Evolutionary conservation across 2,797 vertebrate species (phyloP).

Genomic region (Chromis chromis): DNA sequence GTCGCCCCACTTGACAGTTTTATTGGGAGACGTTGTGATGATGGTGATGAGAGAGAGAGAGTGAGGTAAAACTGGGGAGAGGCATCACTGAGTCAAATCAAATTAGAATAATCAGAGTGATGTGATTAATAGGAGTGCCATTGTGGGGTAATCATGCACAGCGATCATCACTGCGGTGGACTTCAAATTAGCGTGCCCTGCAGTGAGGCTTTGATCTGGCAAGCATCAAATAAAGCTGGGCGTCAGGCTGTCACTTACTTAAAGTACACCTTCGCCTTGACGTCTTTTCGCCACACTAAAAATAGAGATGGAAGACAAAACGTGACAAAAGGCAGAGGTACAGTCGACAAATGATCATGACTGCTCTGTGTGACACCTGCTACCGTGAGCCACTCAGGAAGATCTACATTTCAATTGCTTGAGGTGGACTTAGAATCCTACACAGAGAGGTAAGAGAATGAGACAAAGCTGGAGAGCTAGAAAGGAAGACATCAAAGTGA

Average conservation of each 20-base stretch:
- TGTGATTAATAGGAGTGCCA: slow-evolving; percentile 87
- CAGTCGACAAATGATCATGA: slow-evolving; percentile 69
- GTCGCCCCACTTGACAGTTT: slow-evolving; percentile 84
- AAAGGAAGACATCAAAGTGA: slow-evolving; percentile 75
- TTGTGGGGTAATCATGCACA: slow-evolving; percentile 86
- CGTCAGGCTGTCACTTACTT: slow-evolving; percentile 84
- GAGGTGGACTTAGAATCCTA: slow-evolving; percentile 65
- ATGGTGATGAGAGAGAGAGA: slow-evolving; percentile 73
- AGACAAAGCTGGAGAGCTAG: slow-evolving; percentile 42
- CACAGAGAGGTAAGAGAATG: slow-evolving; percentile 36
- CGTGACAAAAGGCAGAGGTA: slow-evolving; percentile 78
- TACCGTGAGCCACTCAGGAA: slow-evolving; percentile 58
- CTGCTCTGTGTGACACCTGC: slow-evolving; percentile 72
- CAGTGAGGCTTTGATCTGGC: slow-evolving; percentile 85
- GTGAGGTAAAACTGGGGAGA: slow-evolving; percentile 63
- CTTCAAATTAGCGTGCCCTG: slow-evolving; percentile 83
- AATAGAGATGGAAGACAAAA: slow-evolving; percentile 79
- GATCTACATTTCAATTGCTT: slow-evolving; percentile 67
- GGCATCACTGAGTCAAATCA: slow-evolving; percentile 82
- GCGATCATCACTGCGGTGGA: slow-evolving; percentile 84
- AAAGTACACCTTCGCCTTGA: slow-evolving; percentile 83
- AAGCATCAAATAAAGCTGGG: slow-evolving; percentile 82
- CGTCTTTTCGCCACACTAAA: slow-evolving; percentile 76
- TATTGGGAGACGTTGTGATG: slow-evolving; percentile 80
- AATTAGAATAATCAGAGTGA: slow-evolving; percentile 87